phyloP scores from a whole-genome alignment of 2,113 vertebrate genomes.

The Accipiter cooperii region DNA sequence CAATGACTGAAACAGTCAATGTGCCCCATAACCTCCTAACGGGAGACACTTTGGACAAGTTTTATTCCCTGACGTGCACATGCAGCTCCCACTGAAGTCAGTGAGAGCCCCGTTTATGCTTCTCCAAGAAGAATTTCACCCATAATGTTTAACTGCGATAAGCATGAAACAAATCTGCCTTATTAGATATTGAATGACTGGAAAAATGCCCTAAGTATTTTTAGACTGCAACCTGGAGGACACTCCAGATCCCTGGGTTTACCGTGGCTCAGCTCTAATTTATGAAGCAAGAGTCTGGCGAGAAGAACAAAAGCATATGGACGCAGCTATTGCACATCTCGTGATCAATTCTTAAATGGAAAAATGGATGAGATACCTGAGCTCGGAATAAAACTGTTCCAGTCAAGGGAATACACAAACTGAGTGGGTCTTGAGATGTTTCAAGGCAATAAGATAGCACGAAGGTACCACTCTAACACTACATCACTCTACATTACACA shows the following conservation, averaged over 20 bases:
- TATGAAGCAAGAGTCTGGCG: constrained; percentile 10
- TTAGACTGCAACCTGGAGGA: background rate
- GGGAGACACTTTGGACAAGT: background rate
- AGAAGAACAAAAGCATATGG: background rate
- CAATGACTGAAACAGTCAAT: background rate
- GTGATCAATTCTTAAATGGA: constrained; percentile 27
- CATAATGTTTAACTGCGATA: background rate
- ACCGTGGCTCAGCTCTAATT: background rate
- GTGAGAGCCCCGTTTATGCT: background rate
- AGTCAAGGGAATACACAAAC: background rate
- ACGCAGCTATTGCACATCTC: background rate
- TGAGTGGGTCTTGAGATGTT: background rate
- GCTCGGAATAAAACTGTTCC: background rate
- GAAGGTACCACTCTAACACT: background rate
- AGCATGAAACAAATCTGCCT: background rate
- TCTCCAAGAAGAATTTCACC: background rate
- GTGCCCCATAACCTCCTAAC: background rate
- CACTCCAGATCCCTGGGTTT: constrained; percentile 12
- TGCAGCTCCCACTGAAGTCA: background rate
- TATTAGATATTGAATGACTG: background rate
- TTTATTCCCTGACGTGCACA: background rate
- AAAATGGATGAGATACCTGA: constrained; percentile 38
- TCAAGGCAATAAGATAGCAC: background rate
- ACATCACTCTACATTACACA: background rate
- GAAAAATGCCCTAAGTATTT: constrained; percentile 24